Evolutionary conservation across 2,113 vertebrate species (phyloP), one percentile per base, ranked within the genome.

Genomic region (Tyto alba): DNA sequence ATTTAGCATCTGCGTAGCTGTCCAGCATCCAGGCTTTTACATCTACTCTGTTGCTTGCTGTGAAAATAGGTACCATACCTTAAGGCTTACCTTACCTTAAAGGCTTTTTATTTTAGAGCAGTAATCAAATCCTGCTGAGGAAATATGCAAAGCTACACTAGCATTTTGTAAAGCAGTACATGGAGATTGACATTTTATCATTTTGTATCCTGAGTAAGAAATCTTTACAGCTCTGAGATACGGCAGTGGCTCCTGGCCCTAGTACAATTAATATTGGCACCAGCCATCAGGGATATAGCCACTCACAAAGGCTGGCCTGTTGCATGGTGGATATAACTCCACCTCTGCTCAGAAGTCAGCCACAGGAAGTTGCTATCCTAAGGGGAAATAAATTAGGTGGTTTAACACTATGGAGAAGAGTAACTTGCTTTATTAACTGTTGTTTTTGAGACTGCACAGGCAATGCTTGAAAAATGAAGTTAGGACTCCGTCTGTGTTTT

Each of bases 381-480:
- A 71, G 86, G 64, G 55, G 60, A 88, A 85, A 88, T 72, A 93
- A 96, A 94, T 93, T 73, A 86, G 77, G 73, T 68, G 73, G 2
- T 84, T 75, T 89, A 63, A 72, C 53, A 84, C 83, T 1, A 7
- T 3, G 36, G 43, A 93, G 22, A 57, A 90, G 69, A 87, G 57
- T 41, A 91, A 77, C 47, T 86, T 25, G 43, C 64, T 81, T 93
- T 93, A 87, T 96, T 93, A 94, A 87, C 68, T 88, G 82, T 32
- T 93, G 79, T 12, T 78, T 90, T 87, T 41, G 88, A 93, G 69
- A 68, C 73, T 94, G 88, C 73, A 69, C 79, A 94, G 94, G 83
- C 83, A 85, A 81, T 0, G 10, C 62, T 78, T 89, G 90, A 95
- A 92, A 94, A 94, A 93, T 82, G 84, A 89, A 89, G 85, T 63